Conservation (phyloP, 2,113 vertebrate species). For the Ptychochromis oligacanthus region DNA sequence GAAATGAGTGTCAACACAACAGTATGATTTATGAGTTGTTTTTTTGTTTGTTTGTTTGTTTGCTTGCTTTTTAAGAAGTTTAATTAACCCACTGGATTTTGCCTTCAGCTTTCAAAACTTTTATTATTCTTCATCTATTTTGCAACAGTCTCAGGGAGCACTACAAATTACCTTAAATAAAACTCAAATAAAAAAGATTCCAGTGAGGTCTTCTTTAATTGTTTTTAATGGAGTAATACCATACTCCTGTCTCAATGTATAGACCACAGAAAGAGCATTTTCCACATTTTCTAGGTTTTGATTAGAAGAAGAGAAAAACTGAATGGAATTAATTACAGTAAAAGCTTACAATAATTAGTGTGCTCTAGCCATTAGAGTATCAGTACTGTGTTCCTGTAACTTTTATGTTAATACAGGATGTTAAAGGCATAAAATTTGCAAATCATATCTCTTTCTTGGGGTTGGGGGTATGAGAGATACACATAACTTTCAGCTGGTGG, state of each 20-base stretch:
- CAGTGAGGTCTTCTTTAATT: background rate
- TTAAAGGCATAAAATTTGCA: constrained; percentile 9
- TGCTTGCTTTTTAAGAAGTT: background rate
- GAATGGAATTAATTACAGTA: background rate
- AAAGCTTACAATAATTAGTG: background rate
- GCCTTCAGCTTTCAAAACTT: background rate
- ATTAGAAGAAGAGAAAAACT: background rate
- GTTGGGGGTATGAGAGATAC: background rate
- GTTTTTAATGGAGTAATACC: constrained; percentile 3
- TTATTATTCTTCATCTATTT: constrained; percentile 4
- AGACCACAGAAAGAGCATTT: background rate
- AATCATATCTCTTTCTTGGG: constrained; percentile 11
- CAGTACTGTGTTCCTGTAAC: background rate
- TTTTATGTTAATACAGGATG: background rate
- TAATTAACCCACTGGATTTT: background rate
- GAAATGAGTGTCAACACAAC: background rate
- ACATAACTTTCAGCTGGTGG: background rate
- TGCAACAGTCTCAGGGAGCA: background rate
- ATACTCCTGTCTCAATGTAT: background rate
- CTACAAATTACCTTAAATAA: background rate
- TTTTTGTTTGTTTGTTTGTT: background rate
- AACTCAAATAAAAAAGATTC: background rate
- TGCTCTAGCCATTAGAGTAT: background rate
- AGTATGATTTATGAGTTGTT: background rate
- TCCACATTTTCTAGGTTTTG: background rate